A percentile compares a stretch with the other conserved stretches of the same genome.
These are phyloP conservation scores for Echinarachnius parma DNA, from an alignment of 53 echinoderm and acorn worm species.

Conservation along the genomic window DNA sequence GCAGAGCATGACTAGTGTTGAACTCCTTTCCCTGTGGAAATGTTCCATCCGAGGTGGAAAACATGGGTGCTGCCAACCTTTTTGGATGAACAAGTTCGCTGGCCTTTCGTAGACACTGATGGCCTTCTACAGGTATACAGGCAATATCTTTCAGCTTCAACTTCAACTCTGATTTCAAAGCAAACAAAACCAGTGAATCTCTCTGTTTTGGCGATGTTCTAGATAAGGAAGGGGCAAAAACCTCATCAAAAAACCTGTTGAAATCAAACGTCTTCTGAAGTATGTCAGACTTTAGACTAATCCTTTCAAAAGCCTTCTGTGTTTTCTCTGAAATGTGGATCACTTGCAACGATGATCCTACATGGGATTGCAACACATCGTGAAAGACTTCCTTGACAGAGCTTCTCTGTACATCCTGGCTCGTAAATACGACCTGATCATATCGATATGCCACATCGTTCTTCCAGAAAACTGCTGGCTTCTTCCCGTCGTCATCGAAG, in stretches of 20 bases:
- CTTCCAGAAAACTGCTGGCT: constrained; percentile 31
- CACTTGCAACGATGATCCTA: constrained; percentile 1
- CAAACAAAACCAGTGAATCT: constrained; percentile 24
- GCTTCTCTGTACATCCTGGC: too few species aligned
- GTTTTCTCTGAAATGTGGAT: constrained; percentile 10
- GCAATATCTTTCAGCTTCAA: constrained; percentile 8
- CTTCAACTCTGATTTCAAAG: constrained; percentile 4
- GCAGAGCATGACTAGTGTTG: not conserved
- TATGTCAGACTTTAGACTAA: not conserved
- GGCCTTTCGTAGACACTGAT: not conserved
- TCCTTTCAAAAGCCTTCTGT: constrained; percentile 19
- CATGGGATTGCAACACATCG: not conserved
- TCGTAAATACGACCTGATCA: too few species aligned
- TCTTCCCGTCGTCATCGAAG: not conserved
- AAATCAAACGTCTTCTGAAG: constrained; percentile 22
- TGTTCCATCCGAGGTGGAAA: constrained; percentile 4
- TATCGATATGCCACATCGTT: too few species aligned
- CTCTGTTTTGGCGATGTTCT: not conserved
- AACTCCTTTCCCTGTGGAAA: constrained; percentile 17
- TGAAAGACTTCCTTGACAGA: not conserved
- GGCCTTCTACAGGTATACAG: constrained; percentile 36
- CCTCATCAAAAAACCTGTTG: constrained; percentile 34
- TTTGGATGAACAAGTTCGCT: constrained; percentile 39
- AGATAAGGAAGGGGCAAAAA: constrained; percentile 21
- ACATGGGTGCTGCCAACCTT: constrained; percentile 10